phyloP scores from a whole-genome alignment of 64 coral and sea anemone species.

The Platygyra sinensis region DNA sequence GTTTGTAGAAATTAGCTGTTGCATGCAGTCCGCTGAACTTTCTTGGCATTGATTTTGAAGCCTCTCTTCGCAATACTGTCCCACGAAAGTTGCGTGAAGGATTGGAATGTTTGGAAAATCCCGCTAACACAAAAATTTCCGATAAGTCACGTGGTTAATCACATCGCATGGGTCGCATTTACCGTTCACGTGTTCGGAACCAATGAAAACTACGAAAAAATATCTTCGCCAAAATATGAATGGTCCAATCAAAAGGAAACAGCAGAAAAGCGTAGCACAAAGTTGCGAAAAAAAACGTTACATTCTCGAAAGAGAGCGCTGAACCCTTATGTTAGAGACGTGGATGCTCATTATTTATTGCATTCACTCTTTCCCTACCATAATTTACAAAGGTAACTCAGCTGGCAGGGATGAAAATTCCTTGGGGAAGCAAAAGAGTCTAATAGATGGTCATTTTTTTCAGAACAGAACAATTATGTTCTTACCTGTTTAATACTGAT shows the following conservation, averaged over 20 bases:
- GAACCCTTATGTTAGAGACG: no score
- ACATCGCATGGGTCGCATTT: not conserved
- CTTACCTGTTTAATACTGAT: no score
- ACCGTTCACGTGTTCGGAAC: conserved; percentile 9
- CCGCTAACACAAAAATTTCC: not conserved
- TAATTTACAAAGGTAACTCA: no score
- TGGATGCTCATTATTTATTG: no score
- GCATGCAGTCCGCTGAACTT: not conserved
- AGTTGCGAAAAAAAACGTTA: not conserved
- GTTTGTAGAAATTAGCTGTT: not conserved
- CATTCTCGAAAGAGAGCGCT: no score
- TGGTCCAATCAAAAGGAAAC: no score
- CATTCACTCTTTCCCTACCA: no score
- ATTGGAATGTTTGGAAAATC: not conserved
- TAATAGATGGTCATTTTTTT: no score
- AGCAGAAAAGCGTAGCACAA: not conserved
- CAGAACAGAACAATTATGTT: no score
- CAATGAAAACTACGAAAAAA: not conserved
- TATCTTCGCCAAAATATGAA: not conserved
- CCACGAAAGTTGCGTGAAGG: not conserved
- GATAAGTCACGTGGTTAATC: conserved; percentile 1
- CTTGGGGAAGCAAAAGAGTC: no score
- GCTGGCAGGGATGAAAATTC: no score
- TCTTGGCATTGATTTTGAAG: not conserved
- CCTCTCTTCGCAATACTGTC: not conserved